Base-by-base conservation (phyloP, 2,113 vertebrate genomes). In the Tautogolabrus adspersus region DNA sequence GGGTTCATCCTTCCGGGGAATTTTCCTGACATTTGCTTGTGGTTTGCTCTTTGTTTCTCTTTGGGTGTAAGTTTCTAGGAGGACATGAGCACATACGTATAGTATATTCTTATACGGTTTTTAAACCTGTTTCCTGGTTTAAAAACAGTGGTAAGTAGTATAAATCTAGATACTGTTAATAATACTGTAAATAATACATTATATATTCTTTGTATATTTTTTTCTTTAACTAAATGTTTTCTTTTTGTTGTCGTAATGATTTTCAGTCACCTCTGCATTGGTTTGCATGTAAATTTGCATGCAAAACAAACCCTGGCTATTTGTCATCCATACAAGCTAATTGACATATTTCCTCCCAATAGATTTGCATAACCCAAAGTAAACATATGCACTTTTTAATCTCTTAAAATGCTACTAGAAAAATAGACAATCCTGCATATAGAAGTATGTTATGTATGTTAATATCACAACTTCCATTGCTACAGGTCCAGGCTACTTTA, bases 1-100 rank as follows among this genome's bases (percentile, higher is more conserved):
- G 23, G 62, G 30, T 69, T 75, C 8, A 72, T 81, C 54, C 75
- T 79, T 88, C 87, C 63, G 40, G 76, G 40, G 5, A 3, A 89
- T 90, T 91, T 91, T 58, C 76, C 76, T 93, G 52, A 56, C 65
- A 93, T 93, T 91, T 93, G 90, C 16, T 85, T 91, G 84, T 91
- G 89, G 91, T 63, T 84, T 82, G 22, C 49, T 56, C 18, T 83
- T 60, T 65, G 76, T 66, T 22, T 67, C 46, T 74, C 52, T 51
- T 66, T 47, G 26, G 38, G 34, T 70, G 37, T 55, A 61, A 47
- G 42, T 70, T 34, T 78, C 54, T 55, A 26, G 68, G 44, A 19
- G 49, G 73, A 72, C 62, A 71, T 72, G 23, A 68, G 23, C n/a
- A 23, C 52, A 68, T 6, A n/a, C 44, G 8, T 12, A n/a, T 10